Base-by-base conservation (phyloP, 2,888 invertebrate species). In the Cylloceria caligata region DNA sequence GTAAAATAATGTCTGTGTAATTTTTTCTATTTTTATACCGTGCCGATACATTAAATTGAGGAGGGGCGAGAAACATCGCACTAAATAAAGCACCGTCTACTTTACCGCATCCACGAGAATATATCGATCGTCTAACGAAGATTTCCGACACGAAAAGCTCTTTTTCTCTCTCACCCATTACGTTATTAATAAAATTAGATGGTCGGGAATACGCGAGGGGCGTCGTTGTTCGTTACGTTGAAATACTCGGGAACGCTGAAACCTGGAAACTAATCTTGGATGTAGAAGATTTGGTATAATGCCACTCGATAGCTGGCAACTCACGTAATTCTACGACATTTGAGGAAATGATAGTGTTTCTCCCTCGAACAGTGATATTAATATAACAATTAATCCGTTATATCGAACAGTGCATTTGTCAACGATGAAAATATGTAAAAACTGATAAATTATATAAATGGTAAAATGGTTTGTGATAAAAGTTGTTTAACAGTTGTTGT, bases 141-240 rank as follows among this genome's bases (percentile, higher is more conserved):
- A 27, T 39, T 19, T 72, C 64, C 45, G 19, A 7, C 19, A 47
- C 1, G 47, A 47, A 64, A 42, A 80, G 39, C 19, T 74, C 55
- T 34, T 7, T 7, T 34, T 19, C 60, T 16, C n/a, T 13, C 36
- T 36, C 34, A 36, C 52, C 55, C 42, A 19, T 24, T 39, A 21
- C 36, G 49, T 67, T 77, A 72, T 76, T 71, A 67, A 71, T 67
- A 65, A 76, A 76, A 65, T 75, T 64, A 64, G 47, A 75, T 57
- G 73, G 49, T 68, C 39, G 39, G 52, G 69, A 27, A 69, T 27
- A 69, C 69, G 55, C 55, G 24, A 42, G 69, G 27, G 55, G 55
- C 55, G 39, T 11, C 36, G 39, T 52, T 55, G 11, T 36, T n/a
- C 52, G n/a, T 39, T 27, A 39, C 67, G 30, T 24, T 13, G 68